phyloP scores from a whole-genome alignment of 1,140 invertebrate genomes.

The Drosophila pallidifrons region DNA sequence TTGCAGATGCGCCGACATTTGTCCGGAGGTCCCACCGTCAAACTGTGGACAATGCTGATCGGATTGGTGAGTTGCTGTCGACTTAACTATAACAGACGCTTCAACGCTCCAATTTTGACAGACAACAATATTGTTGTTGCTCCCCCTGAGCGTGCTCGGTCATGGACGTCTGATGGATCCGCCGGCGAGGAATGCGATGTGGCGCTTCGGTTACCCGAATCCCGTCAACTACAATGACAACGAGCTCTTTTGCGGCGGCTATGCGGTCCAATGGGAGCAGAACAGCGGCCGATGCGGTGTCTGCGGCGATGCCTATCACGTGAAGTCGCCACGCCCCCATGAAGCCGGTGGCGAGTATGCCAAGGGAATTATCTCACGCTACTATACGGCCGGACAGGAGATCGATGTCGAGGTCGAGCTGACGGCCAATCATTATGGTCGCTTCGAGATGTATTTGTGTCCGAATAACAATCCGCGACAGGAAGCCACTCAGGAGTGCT shows the following conservation, averaged over 20 bases:
- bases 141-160: constrained; percentile 85
- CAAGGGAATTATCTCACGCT: constrained; percentile 92
- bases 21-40: constrained; percentile 24
- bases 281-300: constrained; percentile 94
- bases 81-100: no score
- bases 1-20: constrained; percentile 35
- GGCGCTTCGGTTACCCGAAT: constrained; percentile 96
- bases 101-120: neutral
- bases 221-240: constrained; percentile 98
- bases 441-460: constrained; percentile 93
- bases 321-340: constrained; percentile 91
- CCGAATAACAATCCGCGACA: constrained; percentile 92
- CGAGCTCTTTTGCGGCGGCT: constrained; percentile 92
- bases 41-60: constrained; percentile 43
- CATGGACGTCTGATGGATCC: constrained; percentile 96
- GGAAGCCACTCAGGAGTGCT: constrained; percentile 92
- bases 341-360: constrained; percentile 95
- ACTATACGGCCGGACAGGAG: constrained; percentile 93
- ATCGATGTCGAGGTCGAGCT: constrained; percentile 94
- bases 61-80: constrained; percentile 53
- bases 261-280: constrained; percentile 93
- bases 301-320: constrained; percentile 94
- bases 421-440: constrained; percentile 95
- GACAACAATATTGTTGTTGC: constrained; percentile 6
- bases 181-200: constrained; percentile 95